Evolutionary conservation across 2,113 vertebrate genomes (phyloP), one percentile per base, ranked within the genome.

Genomic region (Gorsachius goisagi): DNA sequence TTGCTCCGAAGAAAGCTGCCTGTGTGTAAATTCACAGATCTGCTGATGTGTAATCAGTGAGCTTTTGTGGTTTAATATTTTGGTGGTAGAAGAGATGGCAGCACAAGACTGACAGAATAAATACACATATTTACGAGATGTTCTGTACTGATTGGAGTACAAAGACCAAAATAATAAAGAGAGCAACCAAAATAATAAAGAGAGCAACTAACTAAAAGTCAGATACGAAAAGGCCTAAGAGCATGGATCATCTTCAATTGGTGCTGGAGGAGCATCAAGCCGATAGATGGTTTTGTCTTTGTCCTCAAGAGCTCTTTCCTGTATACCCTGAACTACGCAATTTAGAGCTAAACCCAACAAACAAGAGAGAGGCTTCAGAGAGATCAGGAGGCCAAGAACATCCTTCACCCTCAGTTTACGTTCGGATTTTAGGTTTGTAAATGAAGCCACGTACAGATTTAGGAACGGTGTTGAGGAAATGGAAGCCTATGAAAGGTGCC

Each of bases 21-120:
- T 85, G 83, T 69, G 71, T 59, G 74, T 41, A 86, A 91, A 96
- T 89, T 90, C 77, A 18, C n/a, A 2, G 20, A 78, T 75, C 72
- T 55, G 45, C 68, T 88, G 94, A 56, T 78, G 89, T 93, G 85
- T 82, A 93, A 95, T 91, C 52, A n/a, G 47, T 37, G 67, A 94
- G 86, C 89, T 96, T 97, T 95, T 83, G 90, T 91, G 93, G 14
- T 95, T 77, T 97, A 89, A 84, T 93, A 90, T 90, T 96, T 96
- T 87, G 72, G 66, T 86, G 69, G 91, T 84, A 47, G 82, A 68
- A 93, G 71, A 63, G 68, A 90, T 44, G 94, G 83, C 47, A 35
- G 88, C 1, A 0, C 22, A 3, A 91, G 90, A 19, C 75, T 74
- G 75, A 52, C 55, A 63, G 75, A 84, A 86, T 63, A 88, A 96